These are phyloP conservation scores for Andrena praecox DNA, from an alignment of 2,888 invertebrate species.

Conservation along the genomic window DNA sequence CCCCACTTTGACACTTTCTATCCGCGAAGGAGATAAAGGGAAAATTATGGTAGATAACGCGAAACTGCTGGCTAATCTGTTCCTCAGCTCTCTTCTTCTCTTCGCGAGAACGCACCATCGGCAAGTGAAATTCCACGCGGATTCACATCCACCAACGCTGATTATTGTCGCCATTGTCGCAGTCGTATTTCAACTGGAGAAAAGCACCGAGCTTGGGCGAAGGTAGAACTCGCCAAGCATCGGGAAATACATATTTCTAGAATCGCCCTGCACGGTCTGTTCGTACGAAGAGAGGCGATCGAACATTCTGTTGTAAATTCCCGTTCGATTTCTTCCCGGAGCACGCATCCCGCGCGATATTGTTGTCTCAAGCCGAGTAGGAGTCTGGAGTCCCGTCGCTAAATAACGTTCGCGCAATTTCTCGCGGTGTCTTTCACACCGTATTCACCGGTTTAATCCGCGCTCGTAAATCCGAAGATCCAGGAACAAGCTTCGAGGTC, in stretches of 20 bases:
- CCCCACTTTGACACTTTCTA: slow-evolving; percentile 18
- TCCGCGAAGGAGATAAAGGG: slow-evolving; percentile 24
- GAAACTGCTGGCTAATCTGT: slow-evolving; percentile 15
- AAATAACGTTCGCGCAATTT: slow-evolving; percentile 41
- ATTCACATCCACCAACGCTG: not conserved
- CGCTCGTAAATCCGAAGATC: slow-evolving; percentile 59
- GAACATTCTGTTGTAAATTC: not conserved
- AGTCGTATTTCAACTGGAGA: too few species aligned
- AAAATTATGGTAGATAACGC: slow-evolving; percentile 24
- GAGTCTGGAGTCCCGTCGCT: slow-evolving; percentile 15
- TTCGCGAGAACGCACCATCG: not conserved
- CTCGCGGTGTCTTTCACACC: slow-evolving; percentile 20
- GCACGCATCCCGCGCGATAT: slow-evolving; percentile 11
- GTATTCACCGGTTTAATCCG: slow-evolving; percentile 44
- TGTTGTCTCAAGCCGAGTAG: slow-evolving; percentile 18
- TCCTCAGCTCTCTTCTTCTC: not conserved
- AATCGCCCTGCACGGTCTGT: too few species aligned
- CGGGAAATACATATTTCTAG: too few species aligned
- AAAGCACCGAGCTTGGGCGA: not conserved
- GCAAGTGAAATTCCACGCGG: not conserved
- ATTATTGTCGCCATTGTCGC: not conserved
- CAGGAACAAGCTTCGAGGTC: slow-evolving; percentile 56
- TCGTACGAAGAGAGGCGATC: too few species aligned
- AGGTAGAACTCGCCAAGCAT: not conserved
- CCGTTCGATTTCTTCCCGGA: slow-evolving; percentile 28